Base-by-base conservation (phyloP, 2,113 vertebrate species). In the Panthera uncia region DNA sequence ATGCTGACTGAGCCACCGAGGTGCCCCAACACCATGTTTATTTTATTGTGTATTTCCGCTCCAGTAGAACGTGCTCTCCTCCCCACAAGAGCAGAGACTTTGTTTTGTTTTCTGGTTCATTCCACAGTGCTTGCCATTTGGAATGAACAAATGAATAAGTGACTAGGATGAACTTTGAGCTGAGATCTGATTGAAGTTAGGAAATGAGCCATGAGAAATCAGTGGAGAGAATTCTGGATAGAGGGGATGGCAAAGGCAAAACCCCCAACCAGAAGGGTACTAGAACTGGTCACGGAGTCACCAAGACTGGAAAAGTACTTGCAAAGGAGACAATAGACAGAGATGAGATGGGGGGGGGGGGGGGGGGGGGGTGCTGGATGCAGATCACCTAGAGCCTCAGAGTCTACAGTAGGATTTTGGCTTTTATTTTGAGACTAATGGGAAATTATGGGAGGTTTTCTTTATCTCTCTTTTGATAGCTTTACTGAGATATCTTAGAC, bases 361-460 rank as follows among this genome's bases (percentile, higher is more conserved):
- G n/a, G 33, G 50, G 50, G 12, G 21, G 7, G 48, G 2, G 48
- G 2, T 14, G 45, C 45, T 76, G n/a, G 68, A 78, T 82, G 45
- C 48, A 73, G 27, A 41, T 41, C 13, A 89, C 33, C 31, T 48
- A 81, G 29, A 66, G 25, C 27, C 69, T 61, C 36, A 10, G 41
- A 87, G 69, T 36, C 80, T 45, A 65, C 13, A 57, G 25, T 11
- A 79, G 29, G 68, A 81, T 7, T 81, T 85, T 21, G 15, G 31
- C 38, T 96, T 94, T 94, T 85, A 90, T 96, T 81, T n/a, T 50
- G 48, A 90, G 80, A 89, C n/a, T 45, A 4, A 78, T 78, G 29
- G 69, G 38, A 92, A 94, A 83, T 91, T 57, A 57, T 45, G 29
- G 45, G 23, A 87, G 74, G 7, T 41, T 38, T 61, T 57, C 25